Percentiles rank a stretch among this genome's conserved stretches.
Conservation (phyloP, 1,140 invertebrate species). For the Drosophila watanabei region DNA sequence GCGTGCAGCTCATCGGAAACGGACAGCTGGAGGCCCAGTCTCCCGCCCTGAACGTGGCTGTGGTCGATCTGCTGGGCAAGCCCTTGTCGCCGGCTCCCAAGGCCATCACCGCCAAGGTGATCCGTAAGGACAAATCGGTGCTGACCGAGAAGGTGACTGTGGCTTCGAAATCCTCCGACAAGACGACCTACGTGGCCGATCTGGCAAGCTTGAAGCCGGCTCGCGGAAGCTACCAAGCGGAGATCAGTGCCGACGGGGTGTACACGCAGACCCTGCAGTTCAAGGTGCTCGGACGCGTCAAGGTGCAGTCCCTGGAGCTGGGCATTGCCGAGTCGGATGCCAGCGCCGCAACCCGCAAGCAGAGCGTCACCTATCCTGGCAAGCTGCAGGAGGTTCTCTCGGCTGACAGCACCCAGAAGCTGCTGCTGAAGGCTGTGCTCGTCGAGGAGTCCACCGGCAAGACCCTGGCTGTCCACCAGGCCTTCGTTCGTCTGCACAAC, state of each 20-base stretch:
- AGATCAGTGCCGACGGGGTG: slow-evolving; percentile 89
- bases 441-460: slow-evolving; percentile 90
- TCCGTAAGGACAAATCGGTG: slow-evolving; percentile 69
- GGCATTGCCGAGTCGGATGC: slow-evolving; percentile 96
- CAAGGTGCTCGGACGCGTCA: slow-evolving; percentile 91
- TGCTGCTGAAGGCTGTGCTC: slow-evolving; percentile 93
- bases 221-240: slow-evolving; percentile 94
- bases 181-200: slow-evolving; percentile 92
- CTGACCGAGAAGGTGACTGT: slow-evolving; percentile 72
- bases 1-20: slow-evolving; percentile 91
- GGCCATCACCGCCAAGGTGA: slow-evolving; percentile 65
- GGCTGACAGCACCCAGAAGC: slow-evolving; percentile 95
- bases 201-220: slow-evolving; percentile 92
- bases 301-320: slow-evolving; percentile 93
- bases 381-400: slow-evolving; percentile 90
- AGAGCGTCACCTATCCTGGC: slow-evolving; percentile 90
- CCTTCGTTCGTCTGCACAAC: slow-evolving; percentile 93
- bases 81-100: slow-evolving; percentile 86
- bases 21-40: slow-evolving; percentile 90
- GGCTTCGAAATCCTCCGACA: slow-evolving; percentile 85
- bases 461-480: slow-evolving; percentile 94
- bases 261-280: slow-evolving; percentile 90
- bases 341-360: slow-evolving; percentile 91
- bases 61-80: slow-evolving; percentile 94
- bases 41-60: slow-evolving; percentile 90